phyloP scores from a whole-genome alignment of 30 jellyfish, hydroid and myxozoan species.

The Nemopilema nomurai region DNA sequence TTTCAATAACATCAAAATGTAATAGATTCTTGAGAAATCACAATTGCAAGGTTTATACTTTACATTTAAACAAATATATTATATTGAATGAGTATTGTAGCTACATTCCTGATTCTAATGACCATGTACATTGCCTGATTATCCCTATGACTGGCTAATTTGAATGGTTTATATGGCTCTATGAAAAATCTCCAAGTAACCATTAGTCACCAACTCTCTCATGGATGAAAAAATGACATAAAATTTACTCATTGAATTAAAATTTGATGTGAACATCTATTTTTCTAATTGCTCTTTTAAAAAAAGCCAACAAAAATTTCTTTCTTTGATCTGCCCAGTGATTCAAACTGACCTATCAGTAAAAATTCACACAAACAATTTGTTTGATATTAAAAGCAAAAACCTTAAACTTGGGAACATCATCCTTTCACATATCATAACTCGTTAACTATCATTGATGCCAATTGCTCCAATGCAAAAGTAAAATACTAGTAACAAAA shows the following conservation, averaged over 20 bases:
- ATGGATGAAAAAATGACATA: not conserved
- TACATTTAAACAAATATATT: not conserved
- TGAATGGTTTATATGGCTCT: not conserved
- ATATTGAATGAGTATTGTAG: not conserved
- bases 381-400: too few relatives aligned
- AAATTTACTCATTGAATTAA: not conserved
- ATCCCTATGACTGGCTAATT: not conserved
- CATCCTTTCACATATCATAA: too few relatives aligned
- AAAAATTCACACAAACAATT: too few relatives aligned
- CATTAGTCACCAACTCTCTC: not conserved
- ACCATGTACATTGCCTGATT: not conserved
- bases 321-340: not conserved
- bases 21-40: not conserved
- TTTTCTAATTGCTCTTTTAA: not conserved
- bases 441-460: too few relatives aligned
- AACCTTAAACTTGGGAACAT: too few relatives aligned
- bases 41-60: not conserved
- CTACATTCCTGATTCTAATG: too few relatives aligned
- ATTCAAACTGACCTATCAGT: not conserved
- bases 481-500: too few relatives aligned
- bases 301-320: not conserved
- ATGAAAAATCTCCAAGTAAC: not conserved
- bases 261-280: not conserved
- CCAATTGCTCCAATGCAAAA: too few relatives aligned
- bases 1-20: conserved; percentile 1